These are phyloP conservation scores for Diabrotica undecimpunctata DNA, from an alignment of 1,140 invertebrate species.

Conservation along the genomic window DNA sequence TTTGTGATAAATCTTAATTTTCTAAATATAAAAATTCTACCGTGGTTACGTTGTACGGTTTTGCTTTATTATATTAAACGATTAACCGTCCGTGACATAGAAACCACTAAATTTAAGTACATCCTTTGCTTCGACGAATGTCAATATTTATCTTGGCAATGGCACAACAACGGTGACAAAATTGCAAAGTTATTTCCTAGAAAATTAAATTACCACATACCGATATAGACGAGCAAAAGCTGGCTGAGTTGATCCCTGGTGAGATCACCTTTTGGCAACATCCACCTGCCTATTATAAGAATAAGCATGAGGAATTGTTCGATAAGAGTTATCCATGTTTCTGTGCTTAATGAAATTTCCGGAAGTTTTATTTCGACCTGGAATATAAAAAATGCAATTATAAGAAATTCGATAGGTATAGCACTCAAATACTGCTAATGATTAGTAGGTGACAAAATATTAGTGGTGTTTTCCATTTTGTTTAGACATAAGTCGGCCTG, in stretches of 20 bases:
- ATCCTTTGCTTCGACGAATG: not conserved
- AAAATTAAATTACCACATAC: slow-evolving; percentile 43
- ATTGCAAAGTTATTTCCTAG: not conserved
- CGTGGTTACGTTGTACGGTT: too few relatives aligned
- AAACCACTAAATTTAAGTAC: not conserved
- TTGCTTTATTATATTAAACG: too few relatives aligned
- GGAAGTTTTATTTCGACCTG: slow-evolving; percentile 57
- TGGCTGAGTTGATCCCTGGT: slow-evolving; percentile 89
- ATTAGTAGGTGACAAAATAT: too few relatives aligned
- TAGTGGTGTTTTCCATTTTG: too few relatives aligned
- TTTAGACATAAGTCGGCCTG: too few relatives aligned
- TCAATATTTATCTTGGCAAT: not conserved
- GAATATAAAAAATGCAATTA: slow-evolving; percentile 4
- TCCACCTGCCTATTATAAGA: slow-evolving; percentile 82
- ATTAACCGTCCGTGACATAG: too few relatives aligned
- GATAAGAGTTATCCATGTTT: slow-evolving; percentile 81
- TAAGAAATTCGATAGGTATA: too few relatives aligned
- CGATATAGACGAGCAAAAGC: slow-evolving; percentile 80
- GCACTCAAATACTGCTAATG: too few relatives aligned
- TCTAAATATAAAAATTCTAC: too few relatives aligned
- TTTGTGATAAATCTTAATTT: too few relatives aligned
- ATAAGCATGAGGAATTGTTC: slow-evolving; percentile 88
- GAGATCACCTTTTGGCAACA: slow-evolving; percentile 84
- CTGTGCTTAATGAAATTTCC: slow-evolving; percentile 63
- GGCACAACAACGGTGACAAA: not conserved